These are phyloP conservation scores for Hoplodrina ambigua DNA, from an alignment of 2,888 invertebrate species.

Conservation along the genomic window DNA sequence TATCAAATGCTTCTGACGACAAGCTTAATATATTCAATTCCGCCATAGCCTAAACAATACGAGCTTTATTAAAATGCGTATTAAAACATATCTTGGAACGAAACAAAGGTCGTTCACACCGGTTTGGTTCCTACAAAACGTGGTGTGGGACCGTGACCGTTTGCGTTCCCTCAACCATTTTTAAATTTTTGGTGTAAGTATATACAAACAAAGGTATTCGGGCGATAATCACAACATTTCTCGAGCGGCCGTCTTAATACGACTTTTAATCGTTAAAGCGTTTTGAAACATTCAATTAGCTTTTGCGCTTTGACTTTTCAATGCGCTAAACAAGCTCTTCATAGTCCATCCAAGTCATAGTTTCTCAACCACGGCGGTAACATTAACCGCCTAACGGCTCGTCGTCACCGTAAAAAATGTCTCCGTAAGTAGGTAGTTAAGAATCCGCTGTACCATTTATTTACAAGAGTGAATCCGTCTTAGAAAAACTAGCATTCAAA, in stretches of 20 bases:
- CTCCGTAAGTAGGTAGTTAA: conserved; percentile 89
- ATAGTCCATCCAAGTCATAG: conserved; percentile 39
- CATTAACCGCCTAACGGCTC: conserved; percentile 80
- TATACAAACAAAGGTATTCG: conserved; percentile 66
- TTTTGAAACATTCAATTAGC: conserved; percentile 54
- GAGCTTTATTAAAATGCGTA: conserved; percentile 87
- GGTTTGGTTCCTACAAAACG: conserved; percentile 75
- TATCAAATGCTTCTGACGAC: conserved; percentile 69
- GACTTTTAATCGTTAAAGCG: conserved; percentile 43
- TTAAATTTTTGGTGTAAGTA: conserved; percentile 61
- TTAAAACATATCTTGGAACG: conserved; percentile 85
- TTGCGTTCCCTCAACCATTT: conserved; percentile 73
- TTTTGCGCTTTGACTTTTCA: conserved; percentile 50
- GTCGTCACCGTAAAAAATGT: conserved; percentile 81
- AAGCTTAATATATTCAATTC: conserved; percentile 80
- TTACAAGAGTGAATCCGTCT: conserved; percentile 88
- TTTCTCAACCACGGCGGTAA: conserved; percentile 67
- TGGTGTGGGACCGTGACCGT: conserved; percentile 82
- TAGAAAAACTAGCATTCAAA: conserved; percentile 88
- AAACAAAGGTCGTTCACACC: conserved; percentile 85
- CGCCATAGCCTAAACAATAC: conserved; percentile 82
- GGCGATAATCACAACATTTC: conserved; percentile 60
- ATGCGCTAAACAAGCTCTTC: conserved; percentile 32
- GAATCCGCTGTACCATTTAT: conserved; percentile 88
- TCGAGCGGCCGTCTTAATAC: conserved; percentile 33